Evolutionary conservation across 2,797 vertebrate species (phyloP), one percentile per base, ranked within the genome.

Genomic region (Enteromius fasciolatus): DNA sequence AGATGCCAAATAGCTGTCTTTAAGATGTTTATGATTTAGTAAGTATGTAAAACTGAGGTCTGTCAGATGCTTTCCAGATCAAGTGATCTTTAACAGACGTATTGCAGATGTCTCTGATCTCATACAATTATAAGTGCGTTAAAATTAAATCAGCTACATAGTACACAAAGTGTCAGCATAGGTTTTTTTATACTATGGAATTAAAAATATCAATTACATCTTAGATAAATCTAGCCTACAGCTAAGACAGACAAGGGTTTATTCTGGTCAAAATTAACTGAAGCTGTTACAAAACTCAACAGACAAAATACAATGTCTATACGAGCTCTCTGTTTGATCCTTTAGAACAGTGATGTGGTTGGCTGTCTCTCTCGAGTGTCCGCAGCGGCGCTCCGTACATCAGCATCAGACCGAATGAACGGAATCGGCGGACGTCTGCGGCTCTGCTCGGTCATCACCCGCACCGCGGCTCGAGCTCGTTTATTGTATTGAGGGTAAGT

Each of bases 341-440:
- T 48, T 52, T 36, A 36, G 15, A 48, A 41, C 3, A 20, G 54
- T 69, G 1, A 2, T 25, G n/a, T 82, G 31, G 20, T 31, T 33
- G 17, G 28, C 66, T 48, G n/a, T 28, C 48, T 33, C 36, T 66
- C 48, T 52, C 9, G 15, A 64, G 68, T 85, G 83, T 85, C 83
- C 83, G 44, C 54, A 75, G 25, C 78, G 83, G 79, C 78, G 33
- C 74, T 72, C 83, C 83, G 83, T 85, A 85, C 79, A 23, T 20
- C n/a, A 44, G 48, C 63, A 64, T 36, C n/a, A 20, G 69, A 68
- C 74, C 67, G 81, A 76, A 18, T 63, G 74, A n/a, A 59, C 67
- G 48, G 67, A 66, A 46, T 39, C 78, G 0, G 52, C 48, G 48
- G 48, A 67, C 25, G 64, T 54, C 39, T 17, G 57, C 28, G 48